Base-by-base conservation (phyloP, 2,797 vertebrate genomes). In the Peromyscus attwateri region DNA sequence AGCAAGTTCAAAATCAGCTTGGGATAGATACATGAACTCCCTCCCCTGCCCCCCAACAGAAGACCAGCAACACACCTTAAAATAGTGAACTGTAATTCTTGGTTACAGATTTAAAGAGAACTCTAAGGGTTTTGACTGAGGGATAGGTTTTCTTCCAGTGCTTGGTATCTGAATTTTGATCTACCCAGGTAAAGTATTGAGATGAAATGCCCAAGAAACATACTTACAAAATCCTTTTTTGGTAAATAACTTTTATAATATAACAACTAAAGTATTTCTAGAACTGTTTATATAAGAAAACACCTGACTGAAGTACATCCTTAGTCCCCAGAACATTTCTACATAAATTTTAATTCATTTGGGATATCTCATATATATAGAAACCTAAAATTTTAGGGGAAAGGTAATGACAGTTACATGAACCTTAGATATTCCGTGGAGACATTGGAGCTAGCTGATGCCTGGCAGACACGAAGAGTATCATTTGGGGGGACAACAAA, bases 191-290 rank as follows among this genome's bases (percentile, higher is more conserved):
- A 75, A 89, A 95, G 62, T 94, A 57, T 6, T 79, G n/a, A 55
- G 71, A 57, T 95, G 57, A 91, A 96, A 76, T 82, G 49, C 12
- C 88, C 34, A 57, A 37, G 64, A 93, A 89, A 81, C 23, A 46
- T 76, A 66, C 23, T 92, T 77, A 62, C 6, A 81, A 27, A 82
- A n/a, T 81, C 25, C 55, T 71, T 84, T 91, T 83, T 70, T 17
- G n/a, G 19, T 49, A 73, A 93, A 43, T 87, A 81, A 11, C 62
- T 91, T 8, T 5, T 71, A 82, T 79, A 82, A 57, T 94, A n/a
- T 40, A 87, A 14, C n/a, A 83, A 80, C 37, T 73, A 76, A 91
- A 76, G 16, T 92, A 43, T 87, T 95, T 31, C 68, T 87, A 75
- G 46, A 29, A 43, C 17, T 64, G 94, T 94, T 70, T 37, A n/a